Evolutionary conservation across 2,797 vertebrate genomes (phyloP), one percentile per base, ranked within the genome.

Genomic region (Harpagifer antarcticus): DNA sequence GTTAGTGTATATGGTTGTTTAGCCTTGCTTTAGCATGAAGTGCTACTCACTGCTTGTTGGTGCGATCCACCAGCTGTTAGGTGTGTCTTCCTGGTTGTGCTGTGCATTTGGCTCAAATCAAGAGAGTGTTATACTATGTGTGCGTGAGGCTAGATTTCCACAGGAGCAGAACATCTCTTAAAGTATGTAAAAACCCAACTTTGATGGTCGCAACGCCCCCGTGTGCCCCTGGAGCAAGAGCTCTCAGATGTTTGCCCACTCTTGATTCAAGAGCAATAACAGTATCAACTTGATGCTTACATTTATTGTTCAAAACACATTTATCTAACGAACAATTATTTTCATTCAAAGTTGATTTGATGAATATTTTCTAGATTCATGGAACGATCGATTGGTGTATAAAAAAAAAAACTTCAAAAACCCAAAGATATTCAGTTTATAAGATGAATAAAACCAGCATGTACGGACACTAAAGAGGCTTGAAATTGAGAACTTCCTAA

Each of bases 11-110:
- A 68, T 48, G 20, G 9, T 10, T 15, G 60, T 82, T 42, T 48
- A 44, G 66, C 69, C 66, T 81, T 6, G 48, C 68, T 61, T 3
- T 9, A 65, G 79, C 76, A 73, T 80, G 79, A 64, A 15, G 58
- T 63, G 75, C 64, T 58, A 11, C 68, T 76, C 74, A 70, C 60
- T 44, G 82, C 73, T 67, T 49, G 65, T 53, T 67, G 69, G 40
- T 50, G 66, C 72, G 76, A 74, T 66, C 43, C 27, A 7, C 9
- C 43, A 20, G 49, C 42, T 5, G 10, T 47, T 60, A 52, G 58
- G 42, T 42, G 45, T 55, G 31, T 56, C 62, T 60, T 1, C 42
- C 59, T 19, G 71, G 23, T 43, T 71, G 23, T 67, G 53, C 56
- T 52, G 73, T 3, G 13, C 48, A 64, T 57, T 67, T 45, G 63